Base-by-base conservation (phyloP, 2,797 vertebrate genomes). In the Xenopus petersii region DNA sequence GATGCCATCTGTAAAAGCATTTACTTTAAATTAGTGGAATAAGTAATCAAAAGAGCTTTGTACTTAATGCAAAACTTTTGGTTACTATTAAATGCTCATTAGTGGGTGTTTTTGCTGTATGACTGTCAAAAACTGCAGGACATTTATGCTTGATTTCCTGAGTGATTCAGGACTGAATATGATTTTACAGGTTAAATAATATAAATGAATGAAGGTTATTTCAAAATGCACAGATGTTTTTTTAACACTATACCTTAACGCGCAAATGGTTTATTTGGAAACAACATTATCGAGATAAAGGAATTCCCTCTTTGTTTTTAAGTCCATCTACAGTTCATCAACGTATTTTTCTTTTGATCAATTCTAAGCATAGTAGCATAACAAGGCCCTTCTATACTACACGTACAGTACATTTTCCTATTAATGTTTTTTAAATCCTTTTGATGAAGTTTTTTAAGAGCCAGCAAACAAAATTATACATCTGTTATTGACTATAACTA, bases 11-110 rank as follows among this genome's bases (percentile, higher is more conserved):
- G 91, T 92, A 92, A 91, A 92, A 93, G 90, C 90, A 91, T 92
- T 92, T 92, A 91, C 90, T 92, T 93, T 92, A 91, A 92, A 92
- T 93, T 93, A 92, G 89, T 90, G 90, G 89, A 88, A 91, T 91
- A 93, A 90, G 91, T 91, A 93, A 92, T 93, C 91, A 92, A 93
- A 93, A 92, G 90, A 87, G 90, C 91, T 92, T 93, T 92, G 90
- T 93, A 92, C 91, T 92, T 92, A 92, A 93, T 92, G 88, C 87
- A 91, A 88, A 93, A 93, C 90, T 92, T 92, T 93, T 92, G 91
- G 89, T 90, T 90, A 88, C 91, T 92, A 92, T 93, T 93, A 93
- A 92, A 91, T 89, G 88, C 89, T 93, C 91, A 93, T 92, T 92
- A 92, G 88, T 89, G 89, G 88, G 90, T 92, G 91, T 90, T 93